Percentiles rank a stretch among this genome's conserved stretches.
Conservation (phyloP, 2,888 invertebrate species). For the Parascotia fuliginaria region DNA sequence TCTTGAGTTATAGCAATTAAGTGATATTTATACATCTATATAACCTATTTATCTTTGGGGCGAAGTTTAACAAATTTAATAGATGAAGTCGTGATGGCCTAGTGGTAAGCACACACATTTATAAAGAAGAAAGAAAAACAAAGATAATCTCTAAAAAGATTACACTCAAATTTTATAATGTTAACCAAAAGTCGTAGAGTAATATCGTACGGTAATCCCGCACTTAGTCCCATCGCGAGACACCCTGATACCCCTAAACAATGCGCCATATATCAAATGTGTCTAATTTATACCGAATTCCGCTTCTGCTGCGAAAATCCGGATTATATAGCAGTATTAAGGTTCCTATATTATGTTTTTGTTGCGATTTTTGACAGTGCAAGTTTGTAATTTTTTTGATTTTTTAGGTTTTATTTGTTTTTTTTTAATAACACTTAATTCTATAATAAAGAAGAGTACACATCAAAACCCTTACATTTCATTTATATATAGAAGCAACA, state of each 20-base stretch:
- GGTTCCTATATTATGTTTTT: conserved; percentile 24
- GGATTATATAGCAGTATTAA: conserved; percentile 38
- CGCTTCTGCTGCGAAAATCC: conserved; percentile 32
- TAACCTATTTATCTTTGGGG: too few species aligned
- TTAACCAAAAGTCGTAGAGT: conserved; percentile 7
- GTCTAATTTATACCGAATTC: conserved; percentile 45
- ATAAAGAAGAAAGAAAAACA: not conserved
- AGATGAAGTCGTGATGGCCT: too few species aligned
- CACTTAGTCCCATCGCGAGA: conserved; percentile 22
- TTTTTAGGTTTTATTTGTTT: not conserved
- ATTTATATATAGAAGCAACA: too few species aligned
- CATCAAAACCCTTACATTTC: too few species aligned
- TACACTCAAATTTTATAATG: conserved; percentile 7
- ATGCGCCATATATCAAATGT: conserved; percentile 45
- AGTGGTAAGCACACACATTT: too few species aligned
- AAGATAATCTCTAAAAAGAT: not conserved
- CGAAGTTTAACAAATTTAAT: too few species aligned
- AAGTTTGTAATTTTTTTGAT: conserved; percentile 2
- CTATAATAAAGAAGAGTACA: too few species aligned
- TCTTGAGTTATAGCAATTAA: not conserved
- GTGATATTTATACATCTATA: conserved; percentile 15
- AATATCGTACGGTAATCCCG: conserved; percentile 11
- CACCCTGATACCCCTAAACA: conserved; percentile 35
- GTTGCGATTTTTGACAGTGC: conserved; percentile 18
- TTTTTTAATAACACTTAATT: too few species aligned